Base-by-base conservation (phyloP, 2,888 invertebrate genomes). In the Petrophora chlorosata region DNA sequence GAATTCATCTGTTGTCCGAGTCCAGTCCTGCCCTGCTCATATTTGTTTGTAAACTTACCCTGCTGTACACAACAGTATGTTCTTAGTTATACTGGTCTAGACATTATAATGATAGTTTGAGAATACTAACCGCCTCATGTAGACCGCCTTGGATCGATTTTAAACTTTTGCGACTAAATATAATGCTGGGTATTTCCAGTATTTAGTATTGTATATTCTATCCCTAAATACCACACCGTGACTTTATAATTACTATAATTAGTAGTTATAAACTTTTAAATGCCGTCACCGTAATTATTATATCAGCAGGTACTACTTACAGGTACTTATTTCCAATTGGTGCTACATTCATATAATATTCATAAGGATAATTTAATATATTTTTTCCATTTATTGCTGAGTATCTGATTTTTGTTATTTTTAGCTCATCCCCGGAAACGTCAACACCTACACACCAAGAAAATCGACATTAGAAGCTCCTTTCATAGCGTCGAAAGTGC, bases 401-500 rank as follows among this genome's bases (percentile, higher is more conserved):
- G n/a, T n/a, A n/a, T 26, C 13, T 32, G 1, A 44, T 9, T 10
- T 43, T 39, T 44, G n/a, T n/a, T n/a, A n/a, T n/a, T 92, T 92
- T 25, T 91, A 95, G 95, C 92, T 95, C 34, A 88, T 95, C 57
- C 92, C 94, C 1, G 95, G 95, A 16, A 95, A 95, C 76, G 93
- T 92, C 58, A 95, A 95, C 82, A 95, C 95, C 3, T 95, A 95
- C 72, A 90, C 95, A 42, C 92, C 94, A 25, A 93, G 91, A 53
- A 92, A 92, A 58, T 93, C 95, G 48, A 91, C 93, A 55, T 87
- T 97, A 60, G 95, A 96, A 63, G 93, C 97, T 30, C 96, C 97
- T 0, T 96, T 98, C 70, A 93, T 98, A 29, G 97, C 97, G 9
- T 95, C 94, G 50, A 94, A 94, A 84, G 94, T 98, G 17, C 93